These are phyloP conservation scores for Cenopis cana DNA, from an alignment of 2,888 invertebrate genomes.

Conservation along the genomic window DNA sequence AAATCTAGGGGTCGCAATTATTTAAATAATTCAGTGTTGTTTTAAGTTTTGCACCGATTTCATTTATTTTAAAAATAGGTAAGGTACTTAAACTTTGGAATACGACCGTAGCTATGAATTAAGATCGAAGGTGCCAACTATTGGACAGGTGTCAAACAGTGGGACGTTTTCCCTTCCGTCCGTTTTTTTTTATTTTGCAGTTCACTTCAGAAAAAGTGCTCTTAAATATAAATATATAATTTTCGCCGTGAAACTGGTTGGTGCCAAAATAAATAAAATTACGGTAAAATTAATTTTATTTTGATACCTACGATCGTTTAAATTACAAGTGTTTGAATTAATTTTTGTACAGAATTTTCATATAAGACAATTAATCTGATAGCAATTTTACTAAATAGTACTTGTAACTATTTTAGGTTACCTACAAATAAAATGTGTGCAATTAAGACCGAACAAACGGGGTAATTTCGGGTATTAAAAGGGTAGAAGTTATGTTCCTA, in stretches of 20 bases:
- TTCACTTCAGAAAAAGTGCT: not conserved
- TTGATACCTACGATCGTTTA: no score
- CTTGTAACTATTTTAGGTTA: not conserved
- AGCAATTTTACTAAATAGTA: not conserved
- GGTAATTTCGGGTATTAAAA: slow-evolving; percentile 22
- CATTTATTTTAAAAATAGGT: no score
- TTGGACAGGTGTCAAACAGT: not conserved
- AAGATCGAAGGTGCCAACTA: not conserved
- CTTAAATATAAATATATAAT: no score
- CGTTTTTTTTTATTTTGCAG: not conserved
- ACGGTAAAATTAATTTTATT: no score
- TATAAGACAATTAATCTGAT: not conserved
- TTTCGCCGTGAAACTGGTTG: not conserved
- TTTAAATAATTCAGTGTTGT: slow-evolving; percentile 5
- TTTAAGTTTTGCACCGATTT: slow-evolving; percentile 3
- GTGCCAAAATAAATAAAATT: no score
- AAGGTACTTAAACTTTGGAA: no score
- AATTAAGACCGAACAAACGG: not conserved
- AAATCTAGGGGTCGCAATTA: slow-evolving; percentile 36
- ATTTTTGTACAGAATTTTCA: no score
- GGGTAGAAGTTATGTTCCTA: slow-evolving; percentile 29
- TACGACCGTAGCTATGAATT: no score
- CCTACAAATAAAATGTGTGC: not conserved
- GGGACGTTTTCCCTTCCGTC: not conserved
- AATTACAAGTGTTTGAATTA: no score